phyloP scores from a whole-genome alignment of 2,113 vertebrate genomes.

The Pterocles gutturalis region DNA sequence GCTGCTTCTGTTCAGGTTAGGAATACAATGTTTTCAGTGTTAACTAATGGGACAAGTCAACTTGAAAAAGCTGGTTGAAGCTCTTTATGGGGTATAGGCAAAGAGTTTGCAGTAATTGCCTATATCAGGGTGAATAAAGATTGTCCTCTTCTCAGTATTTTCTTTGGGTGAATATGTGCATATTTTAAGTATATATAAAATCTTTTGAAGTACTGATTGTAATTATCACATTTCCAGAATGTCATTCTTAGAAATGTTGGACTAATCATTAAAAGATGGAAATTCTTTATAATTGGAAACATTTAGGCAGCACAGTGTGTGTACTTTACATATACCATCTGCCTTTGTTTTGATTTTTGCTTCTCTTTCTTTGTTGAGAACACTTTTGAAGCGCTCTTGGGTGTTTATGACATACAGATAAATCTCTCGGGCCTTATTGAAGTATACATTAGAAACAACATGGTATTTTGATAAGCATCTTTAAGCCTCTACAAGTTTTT shows the following conservation, averaged over 20 bases:
- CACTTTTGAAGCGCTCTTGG: neutral
- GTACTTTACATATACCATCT: constrained; percentile 5
- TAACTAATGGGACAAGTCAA: neutral
- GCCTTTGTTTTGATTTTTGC: neutral
- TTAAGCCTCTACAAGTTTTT: neutral
- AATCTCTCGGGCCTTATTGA: neutral
- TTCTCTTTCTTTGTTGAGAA: neutral
- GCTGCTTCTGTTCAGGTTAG: neutral
- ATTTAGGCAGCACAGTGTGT: neutral
- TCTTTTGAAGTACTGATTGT: neutral
- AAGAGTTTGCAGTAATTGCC: neutral
- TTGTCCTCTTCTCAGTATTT: neutral
- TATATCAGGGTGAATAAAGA: neutral
- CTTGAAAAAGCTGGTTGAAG: neutral
- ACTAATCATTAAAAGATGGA: neutral
- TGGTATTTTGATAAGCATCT: neutral
- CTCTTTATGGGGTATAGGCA: neutral
- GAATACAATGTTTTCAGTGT: neutral
- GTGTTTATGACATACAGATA: neutral
- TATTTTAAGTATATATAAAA: neutral
- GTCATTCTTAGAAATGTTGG: neutral
- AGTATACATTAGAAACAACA: neutral
- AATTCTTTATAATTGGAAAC: constrained; percentile 19
- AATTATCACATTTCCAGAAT: constrained; percentile 22
- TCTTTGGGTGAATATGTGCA: neutral